Percentiles rank a stretch among this genome's conserved stretches.
Conservation (phyloP, 2,113 vertebrate genomes). For the Anser brachyrhynchus region DNA sequence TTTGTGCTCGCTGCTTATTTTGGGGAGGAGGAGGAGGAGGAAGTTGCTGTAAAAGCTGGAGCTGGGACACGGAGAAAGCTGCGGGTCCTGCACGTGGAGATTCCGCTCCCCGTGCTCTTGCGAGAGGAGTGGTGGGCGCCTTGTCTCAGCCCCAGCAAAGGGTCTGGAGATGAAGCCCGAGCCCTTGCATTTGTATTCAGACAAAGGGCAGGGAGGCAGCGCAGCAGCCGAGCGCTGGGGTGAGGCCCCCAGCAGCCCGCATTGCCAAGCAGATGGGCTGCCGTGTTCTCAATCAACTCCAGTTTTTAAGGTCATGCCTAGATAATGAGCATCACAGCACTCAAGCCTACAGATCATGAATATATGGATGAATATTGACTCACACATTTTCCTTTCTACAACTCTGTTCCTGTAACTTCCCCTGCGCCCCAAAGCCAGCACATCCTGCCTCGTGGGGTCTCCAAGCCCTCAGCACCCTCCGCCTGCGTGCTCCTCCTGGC, state of each 20-base stretch:
- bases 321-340: conserved; percentile 60
- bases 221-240: conserved; percentile 21
- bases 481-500: not conserved
- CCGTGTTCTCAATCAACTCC: conserved; percentile 63
- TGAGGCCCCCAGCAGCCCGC: conserved; percentile 44
- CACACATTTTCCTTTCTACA: not conserved
- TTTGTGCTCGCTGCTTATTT: not conserved
- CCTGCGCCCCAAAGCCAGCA: not conserved
- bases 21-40: not conserved
- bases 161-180: not conserved
- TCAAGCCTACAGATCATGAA: conserved; percentile 50
- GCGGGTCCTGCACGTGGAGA: not conserved
- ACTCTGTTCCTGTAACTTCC: not conserved
- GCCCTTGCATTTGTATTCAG: conserved; percentile 4
- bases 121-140: not conserved
- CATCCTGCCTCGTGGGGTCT: not conserved
- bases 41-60: not conserved
- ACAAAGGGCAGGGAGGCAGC: not conserved
- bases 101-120: not conserved
- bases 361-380: conserved; percentile 69
- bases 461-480: not conserved
- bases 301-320: conserved; percentile 70
- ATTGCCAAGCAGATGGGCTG: conserved; percentile 62
- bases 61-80: not conserved
- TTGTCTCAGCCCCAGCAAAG: not conserved